phyloP scores from a whole-genome alignment of 92 coral and sea anemone genomes.

The Epizoanthus illoricatus region DNA sequence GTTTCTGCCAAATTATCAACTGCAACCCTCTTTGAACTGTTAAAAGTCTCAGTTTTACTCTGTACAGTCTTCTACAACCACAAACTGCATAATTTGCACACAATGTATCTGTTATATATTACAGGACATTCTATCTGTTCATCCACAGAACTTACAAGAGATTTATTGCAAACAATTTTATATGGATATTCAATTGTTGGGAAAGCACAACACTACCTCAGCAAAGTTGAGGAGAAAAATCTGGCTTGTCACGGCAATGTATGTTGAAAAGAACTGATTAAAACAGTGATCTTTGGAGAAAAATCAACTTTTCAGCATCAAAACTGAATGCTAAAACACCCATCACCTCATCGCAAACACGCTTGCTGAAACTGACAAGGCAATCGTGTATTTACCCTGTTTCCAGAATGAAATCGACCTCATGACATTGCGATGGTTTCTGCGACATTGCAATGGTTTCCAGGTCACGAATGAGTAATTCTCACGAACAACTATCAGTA shows the following conservation, averaged over 20 bases:
- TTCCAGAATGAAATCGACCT: not conserved
- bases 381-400: not conserved
- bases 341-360: not conserved
- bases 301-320: not conserved
- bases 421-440: not conserved
- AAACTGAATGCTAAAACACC: not conserved
- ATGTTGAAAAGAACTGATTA: not conserved
- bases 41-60: not conserved
- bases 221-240: not conserved
- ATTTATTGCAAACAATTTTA: not conserved
- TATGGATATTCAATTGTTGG: not conserved
- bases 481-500: not conserved
- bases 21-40: slow-evolving; percentile 23
- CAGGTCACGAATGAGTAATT: slow-evolving; percentile 19
- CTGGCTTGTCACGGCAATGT: not conserved
- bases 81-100: slow-evolving; percentile 6
- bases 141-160: not conserved
- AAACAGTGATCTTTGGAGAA: not conserved
- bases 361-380: slow-evolving; percentile 31
- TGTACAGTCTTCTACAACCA: not conserved
- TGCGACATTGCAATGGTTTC: slow-evolving; percentile 2
- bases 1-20: slow-evolving; percentile 5
- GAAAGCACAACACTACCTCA: not conserved
- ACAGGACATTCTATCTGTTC: not conserved
- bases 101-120: not conserved